These are phyloP conservation scores for Urophycis tenuis DNA, from an alignment of 2,797 vertebrate genomes.

Conservation along the genomic window DNA sequence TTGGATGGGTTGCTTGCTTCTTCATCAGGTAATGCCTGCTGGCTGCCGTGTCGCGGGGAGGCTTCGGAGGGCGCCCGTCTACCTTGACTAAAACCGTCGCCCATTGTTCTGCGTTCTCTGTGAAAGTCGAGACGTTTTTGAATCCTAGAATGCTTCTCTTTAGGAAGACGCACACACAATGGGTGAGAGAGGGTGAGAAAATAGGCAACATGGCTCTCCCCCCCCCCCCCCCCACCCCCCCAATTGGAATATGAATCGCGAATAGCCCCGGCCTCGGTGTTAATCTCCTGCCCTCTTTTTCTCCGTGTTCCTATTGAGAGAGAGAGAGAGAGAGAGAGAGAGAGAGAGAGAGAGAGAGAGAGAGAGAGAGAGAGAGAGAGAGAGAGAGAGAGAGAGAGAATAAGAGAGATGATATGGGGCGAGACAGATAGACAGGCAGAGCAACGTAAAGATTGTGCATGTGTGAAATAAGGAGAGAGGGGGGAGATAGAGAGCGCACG, in stretches of 20 bases:
- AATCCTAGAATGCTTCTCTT: constrained; percentile 40
- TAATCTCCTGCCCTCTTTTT: constrained; percentile 65
- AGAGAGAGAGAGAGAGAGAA: constrained; percentile 1
- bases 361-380: constrained; percentile 7
- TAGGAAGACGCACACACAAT: constrained; percentile 41
- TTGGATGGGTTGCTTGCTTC: constrained; percentile 43
- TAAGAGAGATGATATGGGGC: constrained; percentile 13
- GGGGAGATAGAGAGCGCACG: background rate
- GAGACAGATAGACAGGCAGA: constrained; percentile 2
- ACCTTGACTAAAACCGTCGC: constrained; percentile 29
- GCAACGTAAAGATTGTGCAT: background rate
- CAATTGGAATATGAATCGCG: constrained; percentile 61
- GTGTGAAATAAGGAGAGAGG: background rate
- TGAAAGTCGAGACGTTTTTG: constrained; percentile 50
- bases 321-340: constrained; percentile 18
- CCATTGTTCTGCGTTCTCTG: constrained; percentile 29
- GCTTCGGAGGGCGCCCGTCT: constrained; percentile 9
- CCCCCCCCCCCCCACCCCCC: no score
- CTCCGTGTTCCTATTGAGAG: constrained; percentile 48
- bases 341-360: constrained; percentile 15
- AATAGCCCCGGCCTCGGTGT: constrained; percentile 53
- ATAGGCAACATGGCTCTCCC: constrained; percentile 59
- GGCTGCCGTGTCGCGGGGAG: background rate
- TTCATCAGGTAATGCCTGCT: constrained; percentile 23
- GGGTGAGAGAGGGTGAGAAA: constrained; percentile 53